Evolutionary conservation across 2,113 vertebrate species (phyloP).

Genomic region (Strix aluco): DNA sequence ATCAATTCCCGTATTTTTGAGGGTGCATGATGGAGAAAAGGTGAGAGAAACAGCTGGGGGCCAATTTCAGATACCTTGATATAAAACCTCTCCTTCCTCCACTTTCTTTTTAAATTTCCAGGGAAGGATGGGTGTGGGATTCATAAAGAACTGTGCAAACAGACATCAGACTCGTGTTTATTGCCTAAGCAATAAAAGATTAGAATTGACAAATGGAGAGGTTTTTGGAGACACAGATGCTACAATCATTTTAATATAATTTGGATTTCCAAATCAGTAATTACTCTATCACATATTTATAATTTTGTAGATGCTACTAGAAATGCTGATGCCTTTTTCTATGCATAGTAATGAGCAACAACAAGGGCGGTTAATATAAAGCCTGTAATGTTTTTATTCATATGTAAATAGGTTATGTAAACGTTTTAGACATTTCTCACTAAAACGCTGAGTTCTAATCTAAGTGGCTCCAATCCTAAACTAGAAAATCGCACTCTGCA

Average conservation of each 20-base stretch:
- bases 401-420: conserved; percentile 71
- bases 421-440: conserved; percentile 67
- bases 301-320: conserved; percentile 69
- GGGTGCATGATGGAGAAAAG: not conserved
- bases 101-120: not conserved
- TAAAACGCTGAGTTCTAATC: conserved; percentile 63
- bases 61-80: not conserved
- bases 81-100: not conserved
- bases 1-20: not conserved
- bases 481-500: conserved; percentile 44
- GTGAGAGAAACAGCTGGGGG: not conserved
- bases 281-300: conserved; percentile 73
- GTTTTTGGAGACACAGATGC: conserved; percentile 71
- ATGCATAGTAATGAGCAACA: conserved; percentile 68
- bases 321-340: conserved; percentile 68
- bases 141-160: not conserved
- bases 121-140: not conserved
- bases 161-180: conserved; percentile 58
- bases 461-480: conserved; percentile 63
- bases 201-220: conserved; percentile 69
- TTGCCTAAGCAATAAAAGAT: conserved; percentile 61
- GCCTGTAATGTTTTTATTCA: conserved; percentile 68
- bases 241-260: conserved; percentile 72
- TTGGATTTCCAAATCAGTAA: conserved; percentile 73
- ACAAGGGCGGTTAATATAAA: conserved; percentile 70